These are phyloP conservation scores for Exaiptasia diaphana DNA, from an alignment of 64 coral and sea anemone genomes.

Conservation along the genomic window DNA sequence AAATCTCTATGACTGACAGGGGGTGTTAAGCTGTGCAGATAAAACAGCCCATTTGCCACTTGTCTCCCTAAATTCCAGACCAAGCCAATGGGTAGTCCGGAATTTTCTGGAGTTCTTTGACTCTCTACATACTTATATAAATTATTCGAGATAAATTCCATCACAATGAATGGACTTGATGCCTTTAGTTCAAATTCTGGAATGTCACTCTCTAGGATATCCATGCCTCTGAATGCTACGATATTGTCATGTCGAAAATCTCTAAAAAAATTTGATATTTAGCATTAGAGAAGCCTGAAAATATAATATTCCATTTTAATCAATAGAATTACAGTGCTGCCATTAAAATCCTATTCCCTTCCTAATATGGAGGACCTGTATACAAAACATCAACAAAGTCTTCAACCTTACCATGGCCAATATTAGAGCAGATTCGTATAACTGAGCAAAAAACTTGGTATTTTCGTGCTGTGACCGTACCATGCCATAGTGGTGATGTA, in stretches of 20 bases:
- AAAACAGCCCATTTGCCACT: conserved; percentile 85
- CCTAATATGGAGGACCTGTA: too few species aligned
- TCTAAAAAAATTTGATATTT: too few species aligned
- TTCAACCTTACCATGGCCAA: too few species aligned
- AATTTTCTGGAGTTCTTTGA: conserved; percentile 78
- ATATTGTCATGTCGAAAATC: conserved; percentile 93
- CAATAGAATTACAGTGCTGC: too few species aligned
- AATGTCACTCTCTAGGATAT: conserved; percentile 33
- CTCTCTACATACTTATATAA: conserved; percentile 88
- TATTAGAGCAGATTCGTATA: too few species aligned
- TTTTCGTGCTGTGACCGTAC: too few species aligned
- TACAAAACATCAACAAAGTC: too few species aligned
- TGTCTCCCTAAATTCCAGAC: conserved; percentile 82
- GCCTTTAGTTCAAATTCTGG: conserved; percentile 30
- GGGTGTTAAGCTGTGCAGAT: conserved; percentile 78
- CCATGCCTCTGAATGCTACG: conserved; percentile 88
- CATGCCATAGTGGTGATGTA: too few species aligned
- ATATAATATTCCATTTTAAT: too few species aligned
- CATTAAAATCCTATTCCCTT: too few species aligned
- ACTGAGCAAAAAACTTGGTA: too few species aligned
- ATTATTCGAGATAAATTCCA: conserved; percentile 94
- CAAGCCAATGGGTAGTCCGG: conserved; percentile 75
- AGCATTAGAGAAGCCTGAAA: too few species aligned
- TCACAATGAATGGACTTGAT: conserved; percentile 69
- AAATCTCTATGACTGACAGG: conserved; percentile 85